A percentile compares a stretch with the other conserved stretches of the same genome.
Conservation (phyloP, 2,888 invertebrate genomes). For the Ophion ventricosus region DNA sequence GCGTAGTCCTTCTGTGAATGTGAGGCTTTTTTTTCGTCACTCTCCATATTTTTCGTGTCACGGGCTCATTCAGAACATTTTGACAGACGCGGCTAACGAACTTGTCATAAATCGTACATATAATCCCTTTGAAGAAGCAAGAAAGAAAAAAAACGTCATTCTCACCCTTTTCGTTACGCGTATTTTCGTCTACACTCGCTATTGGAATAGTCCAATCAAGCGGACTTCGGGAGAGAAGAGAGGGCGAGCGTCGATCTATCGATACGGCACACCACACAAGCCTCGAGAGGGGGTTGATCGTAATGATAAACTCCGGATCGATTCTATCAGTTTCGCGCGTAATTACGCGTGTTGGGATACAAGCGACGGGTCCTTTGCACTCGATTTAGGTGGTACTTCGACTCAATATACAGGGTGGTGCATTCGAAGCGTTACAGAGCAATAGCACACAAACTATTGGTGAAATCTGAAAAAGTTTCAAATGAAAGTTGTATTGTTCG, state of each 20-base stretch:
- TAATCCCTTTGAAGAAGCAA: conserved; percentile 25
- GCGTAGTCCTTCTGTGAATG: background rate
- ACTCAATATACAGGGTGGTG: too few species aligned
- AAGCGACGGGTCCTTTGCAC: conserved; percentile 65
- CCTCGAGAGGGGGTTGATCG: conserved; percentile 78
- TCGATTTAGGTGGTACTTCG: conserved; percentile 67
- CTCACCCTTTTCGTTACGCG: conserved; percentile 67
- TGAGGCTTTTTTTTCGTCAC: conserved; percentile 26
- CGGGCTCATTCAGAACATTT: background rate
- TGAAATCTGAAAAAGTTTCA: too few species aligned
- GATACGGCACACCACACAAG: conserved; percentile 79
- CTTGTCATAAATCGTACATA: conserved; percentile 30
- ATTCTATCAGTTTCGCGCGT: conserved; percentile 82
- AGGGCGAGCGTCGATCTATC: conserved; percentile 75
- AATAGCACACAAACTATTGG: too few species aligned
- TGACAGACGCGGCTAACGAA: conserved; percentile 48
- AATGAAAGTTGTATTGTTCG: too few species aligned
- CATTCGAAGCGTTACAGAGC: too few species aligned
- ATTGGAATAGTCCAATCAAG: conserved; percentile 69
- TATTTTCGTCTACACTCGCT: background rate
- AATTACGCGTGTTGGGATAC: conserved; percentile 82
- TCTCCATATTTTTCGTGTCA: background rate
- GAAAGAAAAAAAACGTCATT: conserved; percentile 52
- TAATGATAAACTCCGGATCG: conserved; percentile 77
- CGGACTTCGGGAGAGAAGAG: conserved; percentile 61